These are phyloP conservation scores for Cisticola juncidis DNA, from an alignment of 2,113 vertebrate genomes.

Conservation along the genomic window DNA sequence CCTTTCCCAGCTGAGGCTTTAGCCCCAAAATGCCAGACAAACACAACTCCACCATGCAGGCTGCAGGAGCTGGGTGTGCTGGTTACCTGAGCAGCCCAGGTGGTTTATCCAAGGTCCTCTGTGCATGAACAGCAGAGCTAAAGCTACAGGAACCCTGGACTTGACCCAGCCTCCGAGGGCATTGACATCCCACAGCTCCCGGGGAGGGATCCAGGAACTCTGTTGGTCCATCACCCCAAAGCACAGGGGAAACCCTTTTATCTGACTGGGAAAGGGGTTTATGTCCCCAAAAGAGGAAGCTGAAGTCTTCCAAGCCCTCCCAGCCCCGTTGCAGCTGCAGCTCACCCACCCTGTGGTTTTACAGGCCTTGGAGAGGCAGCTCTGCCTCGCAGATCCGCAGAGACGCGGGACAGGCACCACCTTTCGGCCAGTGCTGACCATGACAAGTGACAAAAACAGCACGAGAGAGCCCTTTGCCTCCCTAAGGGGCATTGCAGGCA, in stretches of 20 bases:
- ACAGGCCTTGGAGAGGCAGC: background rate
- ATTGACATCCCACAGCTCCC: background rate
- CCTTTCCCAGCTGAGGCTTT: background rate
- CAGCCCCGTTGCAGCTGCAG: accelerated
- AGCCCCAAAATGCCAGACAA: background rate
- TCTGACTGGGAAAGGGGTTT: background rate
- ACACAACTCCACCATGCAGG: background rate
- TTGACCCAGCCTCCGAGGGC: background rate
- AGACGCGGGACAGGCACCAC: conserved; percentile 29
- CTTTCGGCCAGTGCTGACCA: conserved; percentile 42
- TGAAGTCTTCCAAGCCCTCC: background rate
- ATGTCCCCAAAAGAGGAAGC: background rate
- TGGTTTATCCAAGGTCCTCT: background rate
- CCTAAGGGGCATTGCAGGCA: background rate
- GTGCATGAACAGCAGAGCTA: background rate
- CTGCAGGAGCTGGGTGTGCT: background rate
- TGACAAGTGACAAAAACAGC: background rate
- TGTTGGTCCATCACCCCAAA: background rate
- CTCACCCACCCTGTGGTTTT: background rate
- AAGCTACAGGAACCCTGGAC: background rate
- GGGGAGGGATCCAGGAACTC: background rate
- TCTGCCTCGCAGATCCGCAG: background rate
- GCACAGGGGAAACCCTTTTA: background rate
- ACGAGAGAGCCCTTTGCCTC: background rate
- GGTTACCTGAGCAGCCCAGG: background rate